A percentile compares a stretch with the other conserved stretches of the same genome.
phyloP scores from a whole-genome alignment of 2,797 vertebrate species.

The Smutsia gigantea region DNA sequence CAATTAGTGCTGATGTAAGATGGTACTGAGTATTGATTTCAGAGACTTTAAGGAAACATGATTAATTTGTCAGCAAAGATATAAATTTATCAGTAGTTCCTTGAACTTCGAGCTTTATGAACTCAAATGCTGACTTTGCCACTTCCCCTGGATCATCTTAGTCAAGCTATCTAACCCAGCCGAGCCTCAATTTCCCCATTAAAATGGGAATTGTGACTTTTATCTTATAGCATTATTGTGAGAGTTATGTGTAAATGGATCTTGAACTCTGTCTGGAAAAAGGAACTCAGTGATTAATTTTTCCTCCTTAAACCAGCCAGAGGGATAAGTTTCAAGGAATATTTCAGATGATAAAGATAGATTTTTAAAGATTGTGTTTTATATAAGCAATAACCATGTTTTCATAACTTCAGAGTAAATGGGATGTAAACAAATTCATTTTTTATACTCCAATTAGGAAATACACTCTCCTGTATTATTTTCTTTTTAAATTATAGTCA shows the following conservation, averaged over 20 bases:
- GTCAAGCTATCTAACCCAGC: background rate
- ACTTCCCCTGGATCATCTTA: background rate
- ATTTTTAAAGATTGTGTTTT: background rate
- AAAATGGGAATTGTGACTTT: background rate
- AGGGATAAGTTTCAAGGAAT: conserved; percentile 22
- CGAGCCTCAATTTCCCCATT: background rate
- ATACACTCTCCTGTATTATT: background rate
- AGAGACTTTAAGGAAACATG: conserved; percentile 1
- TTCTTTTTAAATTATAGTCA: background rate
- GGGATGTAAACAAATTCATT: background rate
- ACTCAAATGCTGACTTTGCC: background rate
- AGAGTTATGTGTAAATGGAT: background rate
- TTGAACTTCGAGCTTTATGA: background rate
- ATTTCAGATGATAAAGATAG: conserved; percentile 23
- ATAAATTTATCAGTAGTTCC: background rate
- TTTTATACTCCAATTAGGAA: background rate
- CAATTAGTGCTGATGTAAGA: background rate
- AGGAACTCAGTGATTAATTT: background rate
- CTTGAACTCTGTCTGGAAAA: background rate
- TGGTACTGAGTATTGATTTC: background rate
- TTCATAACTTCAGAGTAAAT: background rate
- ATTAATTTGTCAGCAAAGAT: conserved; percentile 27
- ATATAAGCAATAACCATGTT: background rate
- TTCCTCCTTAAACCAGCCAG: background rate
- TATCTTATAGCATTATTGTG: background rate